Conservation (phyloP, 1,140 invertebrate genomes). For the Lordiphosa mommai region DNA sequence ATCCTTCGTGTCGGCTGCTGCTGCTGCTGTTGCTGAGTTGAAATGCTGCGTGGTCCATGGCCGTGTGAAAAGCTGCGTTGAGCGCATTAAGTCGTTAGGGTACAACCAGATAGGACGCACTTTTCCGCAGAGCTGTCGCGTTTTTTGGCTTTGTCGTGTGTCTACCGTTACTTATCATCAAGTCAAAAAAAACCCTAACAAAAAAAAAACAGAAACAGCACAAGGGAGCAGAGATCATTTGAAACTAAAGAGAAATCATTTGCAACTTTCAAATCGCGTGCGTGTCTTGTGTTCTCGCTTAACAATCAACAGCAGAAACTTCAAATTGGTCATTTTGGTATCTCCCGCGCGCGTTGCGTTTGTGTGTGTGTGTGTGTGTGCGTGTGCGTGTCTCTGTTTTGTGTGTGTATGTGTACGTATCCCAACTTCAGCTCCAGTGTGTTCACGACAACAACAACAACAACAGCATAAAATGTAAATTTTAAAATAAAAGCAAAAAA, state of each 20-base stretch:
- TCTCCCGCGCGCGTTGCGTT: slow-evolving; percentile 6
- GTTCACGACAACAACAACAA: slow-evolving; percentile 47
- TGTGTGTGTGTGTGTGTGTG: slow-evolving; percentile 17
- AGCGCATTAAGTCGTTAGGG: slow-evolving; percentile 79
- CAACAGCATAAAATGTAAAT: slow-evolving; percentile 4
- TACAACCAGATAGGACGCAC: slow-evolving; percentile 78
- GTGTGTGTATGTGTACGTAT: slow-evolving; percentile 26
- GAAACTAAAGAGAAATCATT: slow-evolving; percentile 2
- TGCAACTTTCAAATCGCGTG: slow-evolving; percentile 2
- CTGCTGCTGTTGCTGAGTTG: slow-evolving; percentile 45
- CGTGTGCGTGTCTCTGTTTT: slow-evolving; percentile 8
- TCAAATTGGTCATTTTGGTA: slow-evolving; percentile 2
- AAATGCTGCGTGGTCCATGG: slow-evolving; percentile 59
- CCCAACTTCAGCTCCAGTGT: slow-evolving; percentile 46
- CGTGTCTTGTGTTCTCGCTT: neutral
- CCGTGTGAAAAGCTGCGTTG: slow-evolving; percentile 76
- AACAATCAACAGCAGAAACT: neutral
- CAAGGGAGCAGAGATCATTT: neutral
- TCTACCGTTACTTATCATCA: slow-evolving; percentile 61
- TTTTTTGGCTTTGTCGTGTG: slow-evolving; percentile 56
- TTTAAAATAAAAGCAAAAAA: neutral
- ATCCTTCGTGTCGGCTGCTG: slow-evolving; percentile 20
- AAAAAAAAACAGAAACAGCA: slow-evolving; percentile 12
- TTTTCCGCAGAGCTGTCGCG: slow-evolving; percentile 56
- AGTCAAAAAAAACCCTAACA: slow-evolving; percentile 41